Base-by-base conservation (phyloP, 2,888 invertebrate genomes). In the Coleophora flavipennella region DNA sequence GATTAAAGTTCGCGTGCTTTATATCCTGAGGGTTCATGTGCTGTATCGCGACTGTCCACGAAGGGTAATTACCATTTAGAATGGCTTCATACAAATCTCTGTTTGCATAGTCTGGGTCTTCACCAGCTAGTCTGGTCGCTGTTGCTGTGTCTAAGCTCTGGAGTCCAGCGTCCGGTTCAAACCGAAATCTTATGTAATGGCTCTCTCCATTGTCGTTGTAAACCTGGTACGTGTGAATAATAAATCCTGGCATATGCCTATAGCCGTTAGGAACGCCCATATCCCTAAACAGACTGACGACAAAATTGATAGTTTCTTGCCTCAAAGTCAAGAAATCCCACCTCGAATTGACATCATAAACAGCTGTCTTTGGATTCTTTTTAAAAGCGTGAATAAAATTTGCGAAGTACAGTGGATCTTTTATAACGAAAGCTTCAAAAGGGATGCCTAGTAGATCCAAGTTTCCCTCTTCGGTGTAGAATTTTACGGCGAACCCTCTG, bases 321-420 rank as follows among this genome's bases (percentile, higher is more conserved):
- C 94, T 86, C 28, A 95, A 78, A 0, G 92, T 89, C 46, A 95
- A 86, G 60, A 96, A 96, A 68, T 97, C 96, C 96, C 96, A 97
- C 60, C 95, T 92, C 92, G 92, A 94, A 59, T 96, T 92, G 0
- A 91, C 79, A 73, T 96, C 96, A 71, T 92, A 92, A 27, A 95
- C 76, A 64, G 93, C 91, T 0, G 93, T 93, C 12, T 87, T 90
- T 0, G 97, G 97, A 69, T 97, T 97, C 48, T 95, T 87, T 70
- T 96, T 97, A 66, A 96, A 96, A 0, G 96, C 93, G 68, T 96
- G 94, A 48, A 96, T 94, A 60, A 97, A 95, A 52, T 92, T 93
- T 4, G 96, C 92, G 71, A 97, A 97, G 27, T 92, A 75, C 3
- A 92, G 72, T 0, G 96, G 94, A 71, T 97, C 96, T 44, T 95